Conservation (phyloP, 2,113 vertebrate species). For the Microcebus tavaratra region DNA sequence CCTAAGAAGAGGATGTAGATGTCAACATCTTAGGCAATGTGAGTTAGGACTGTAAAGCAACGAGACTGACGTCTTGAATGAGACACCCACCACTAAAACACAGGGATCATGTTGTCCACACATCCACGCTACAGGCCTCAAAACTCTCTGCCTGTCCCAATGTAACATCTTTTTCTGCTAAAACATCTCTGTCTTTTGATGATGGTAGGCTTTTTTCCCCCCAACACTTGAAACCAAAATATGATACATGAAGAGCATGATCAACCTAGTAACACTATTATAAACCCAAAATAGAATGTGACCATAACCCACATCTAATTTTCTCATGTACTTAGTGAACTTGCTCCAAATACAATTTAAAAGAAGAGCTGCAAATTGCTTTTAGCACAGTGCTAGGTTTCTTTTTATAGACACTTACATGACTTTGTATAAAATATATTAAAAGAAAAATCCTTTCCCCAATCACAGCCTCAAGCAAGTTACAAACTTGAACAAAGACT, state of each 20-base stretch:
- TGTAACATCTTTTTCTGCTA: neutral
- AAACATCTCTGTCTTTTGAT: neutral
- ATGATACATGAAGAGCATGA: neutral
- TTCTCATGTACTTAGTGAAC: neutral
- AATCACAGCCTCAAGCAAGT: neutral
- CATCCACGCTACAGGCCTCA: rapidly evolving
- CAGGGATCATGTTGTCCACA: rapidly evolving
- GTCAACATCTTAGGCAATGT: neutral
- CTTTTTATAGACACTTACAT: neutral
- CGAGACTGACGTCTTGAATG: no score
- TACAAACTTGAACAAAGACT: neutral
- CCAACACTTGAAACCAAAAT: neutral
- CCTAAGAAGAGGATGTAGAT: neutral
- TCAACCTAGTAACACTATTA: neutral
- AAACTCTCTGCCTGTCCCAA: neutral
- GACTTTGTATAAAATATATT: neutral
- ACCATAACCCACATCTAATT: neutral
- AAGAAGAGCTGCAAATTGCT: neutral
- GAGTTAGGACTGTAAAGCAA: neutral
- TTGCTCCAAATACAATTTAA: neutral
- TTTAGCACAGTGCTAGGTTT: neutral
- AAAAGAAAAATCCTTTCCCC: neutral
- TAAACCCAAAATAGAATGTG: neutral
- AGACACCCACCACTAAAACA: neutral
- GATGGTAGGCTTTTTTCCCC: neutral